A percentile compares a stretch with the other conserved stretches of the same genome.
Conservation (phyloP, 1,140 invertebrate species). For the Aphelinus atriplicis region DNA sequence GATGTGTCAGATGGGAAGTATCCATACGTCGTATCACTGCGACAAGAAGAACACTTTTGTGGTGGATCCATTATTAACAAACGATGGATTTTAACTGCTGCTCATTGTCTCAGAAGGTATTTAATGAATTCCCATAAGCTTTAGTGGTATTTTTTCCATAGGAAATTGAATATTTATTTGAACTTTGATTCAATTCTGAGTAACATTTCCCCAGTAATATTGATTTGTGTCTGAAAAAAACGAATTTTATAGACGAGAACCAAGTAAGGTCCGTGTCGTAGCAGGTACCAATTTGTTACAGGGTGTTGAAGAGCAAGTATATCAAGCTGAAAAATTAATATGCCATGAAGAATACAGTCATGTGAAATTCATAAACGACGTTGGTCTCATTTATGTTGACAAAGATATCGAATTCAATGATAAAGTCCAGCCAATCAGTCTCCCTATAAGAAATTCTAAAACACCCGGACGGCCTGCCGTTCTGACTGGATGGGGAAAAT, state of each 20-base stretch:
- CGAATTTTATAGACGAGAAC: too few species aligned
- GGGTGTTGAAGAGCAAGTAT: not conserved
- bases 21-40: slow-evolving; percentile 59
- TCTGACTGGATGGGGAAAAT: not conserved
- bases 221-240: too few species aligned
- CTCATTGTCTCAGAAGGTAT: slow-evolving; percentile 56
- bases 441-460: not conserved
- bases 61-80: slow-evolving; percentile 64
- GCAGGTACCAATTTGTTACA: too few species aligned
- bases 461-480: too few species aligned
- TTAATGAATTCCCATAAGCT: too few species aligned
- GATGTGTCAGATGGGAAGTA: slow-evolving; percentile 52
- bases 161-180: too few species aligned
- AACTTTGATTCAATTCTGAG: too few species aligned
- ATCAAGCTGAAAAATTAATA: not conserved
- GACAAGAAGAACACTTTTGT: slow-evolving; percentile 54
- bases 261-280: too few species aligned
- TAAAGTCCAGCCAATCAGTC: not conserved
- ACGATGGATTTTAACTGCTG: slow-evolving; percentile 64
- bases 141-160: too few species aligned
- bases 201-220: too few species aligned
- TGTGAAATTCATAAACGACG: not conserved
- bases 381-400: not conserved
- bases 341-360: not conserved
- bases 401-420: not conserved